phyloP scores from a whole-genome alignment of 2,797 vertebrate species.

The Knipowitschia caucasica region DNA sequence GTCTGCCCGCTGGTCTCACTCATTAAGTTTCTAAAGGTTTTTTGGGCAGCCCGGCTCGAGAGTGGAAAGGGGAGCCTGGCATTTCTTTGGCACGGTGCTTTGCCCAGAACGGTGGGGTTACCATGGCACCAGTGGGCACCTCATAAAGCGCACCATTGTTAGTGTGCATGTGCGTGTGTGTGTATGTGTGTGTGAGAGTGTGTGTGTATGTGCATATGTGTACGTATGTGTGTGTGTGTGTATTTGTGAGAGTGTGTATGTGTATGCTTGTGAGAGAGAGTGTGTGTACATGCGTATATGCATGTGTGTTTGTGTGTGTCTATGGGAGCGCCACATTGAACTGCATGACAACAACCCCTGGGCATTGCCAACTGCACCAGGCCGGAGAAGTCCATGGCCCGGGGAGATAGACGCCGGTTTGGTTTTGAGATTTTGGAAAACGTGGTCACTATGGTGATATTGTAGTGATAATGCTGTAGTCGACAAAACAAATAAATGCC shows the following conservation, averaged over 20 bases:
- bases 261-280: no score
- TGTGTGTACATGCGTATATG: constrained; percentile 51
- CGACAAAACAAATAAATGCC: no score
- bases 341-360: constrained; percentile 80
- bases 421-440: no score
- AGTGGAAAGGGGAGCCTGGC: constrained; percentile 69
- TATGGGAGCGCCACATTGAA: constrained; percentile 62
- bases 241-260: constrained; percentile 44
- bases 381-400: neutral
- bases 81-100: constrained; percentile 76
- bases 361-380: constrained; percentile 68
- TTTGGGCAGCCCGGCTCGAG: constrained; percentile 78
- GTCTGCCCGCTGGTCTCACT: constrained; percentile 78
- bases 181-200: constrained; percentile 44
- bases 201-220: constrained; percentile 50
- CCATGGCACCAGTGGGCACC: constrained; percentile 82
- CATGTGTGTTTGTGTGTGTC: constrained; percentile 41
- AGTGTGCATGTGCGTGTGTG: constrained; percentile 55
- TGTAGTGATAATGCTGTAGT: no score
- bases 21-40: constrained; percentile 83
- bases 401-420: neutral
- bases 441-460: no score
- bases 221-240: constrained; percentile 47
- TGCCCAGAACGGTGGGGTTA: constrained; percentile 81
- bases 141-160: constrained; percentile 84